Evolutionary conservation across 2,797 vertebrate genomes (phyloP), one percentile per base, ranked within the genome.

Genomic region (Tragopan temminckii): DNA sequence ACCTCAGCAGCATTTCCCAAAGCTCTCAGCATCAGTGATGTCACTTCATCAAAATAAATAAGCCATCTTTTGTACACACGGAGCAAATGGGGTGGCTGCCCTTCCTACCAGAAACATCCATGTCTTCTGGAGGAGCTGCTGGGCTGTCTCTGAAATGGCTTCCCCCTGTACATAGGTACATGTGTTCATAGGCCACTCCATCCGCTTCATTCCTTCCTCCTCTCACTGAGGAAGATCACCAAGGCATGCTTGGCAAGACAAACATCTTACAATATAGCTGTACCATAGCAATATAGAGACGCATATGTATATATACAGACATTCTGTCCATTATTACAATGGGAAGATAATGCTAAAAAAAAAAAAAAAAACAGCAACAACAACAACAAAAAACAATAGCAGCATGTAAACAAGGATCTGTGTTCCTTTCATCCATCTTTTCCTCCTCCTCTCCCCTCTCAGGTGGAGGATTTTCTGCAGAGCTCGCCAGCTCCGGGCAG

Each of bases 331-430:
- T 62, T 83, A 31, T 42, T 33, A 80, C 58, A 58, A 31, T 19
- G 43, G 25, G 87, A 74, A 87, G 16, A 71, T 10, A 72, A 43
- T 2, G 7, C 27, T 48, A 3, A 33, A 46, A 36, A 69, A 27
- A 48, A 46, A 45, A 46, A 23, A 45, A 31, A 71, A 46, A 46
- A 46, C 19, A 48, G n/a, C n/a, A n/a, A n/a, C n/a, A n/a, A n/a
- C n/a, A n/a, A n/a, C n/a, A n/a, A n/a, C n/a, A n/a, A n/a, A 48
- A n/a, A 55, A 9, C 27, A 33, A 64, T 36, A 83, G 88, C 94
- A 94, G 92, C 94, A 93, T 77, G 79, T 95, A 76, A 94, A 94
- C n/a, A 66, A 89, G 77, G 76, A 74, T 69, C 13, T 33, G 78
- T 57, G 85, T 85, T 68, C n/a, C 4, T 64, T 68, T 72, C n/a